These are phyloP conservation scores for Calameuta idolon DNA, from an alignment of 2,888 invertebrate species.

Conservation along the genomic window DNA sequence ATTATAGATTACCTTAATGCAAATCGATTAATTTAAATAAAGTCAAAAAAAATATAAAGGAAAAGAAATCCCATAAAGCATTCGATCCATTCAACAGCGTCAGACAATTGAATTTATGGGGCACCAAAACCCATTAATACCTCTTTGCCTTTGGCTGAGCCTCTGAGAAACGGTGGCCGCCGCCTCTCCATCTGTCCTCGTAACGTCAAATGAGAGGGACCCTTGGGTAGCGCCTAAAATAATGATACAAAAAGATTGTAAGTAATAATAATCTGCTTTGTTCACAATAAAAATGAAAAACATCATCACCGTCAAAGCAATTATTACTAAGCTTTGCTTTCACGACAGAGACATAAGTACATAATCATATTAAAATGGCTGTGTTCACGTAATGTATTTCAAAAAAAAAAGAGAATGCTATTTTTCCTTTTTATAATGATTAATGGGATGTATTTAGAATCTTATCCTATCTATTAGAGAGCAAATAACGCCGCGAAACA, in stretches of 20 bases:
- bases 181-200: slow-evolving; percentile 62
- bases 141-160: slow-evolving; percentile 56
- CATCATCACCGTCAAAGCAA: no score
- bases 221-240: slow-evolving; percentile 50
- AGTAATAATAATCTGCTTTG: background rate
- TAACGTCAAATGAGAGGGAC: slow-evolving; percentile 51
- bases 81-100: background rate
- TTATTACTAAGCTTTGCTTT: no score
- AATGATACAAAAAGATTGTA: slow-evolving; percentile 13
- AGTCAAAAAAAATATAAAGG: background rate
- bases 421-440: no score
- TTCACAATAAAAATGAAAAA: no score
- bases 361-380: no score
- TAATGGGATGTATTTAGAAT: no score
- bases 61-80: background rate
- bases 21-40: background rate
- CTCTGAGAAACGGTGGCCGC: slow-evolving; percentile 59
- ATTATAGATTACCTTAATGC: background rate
- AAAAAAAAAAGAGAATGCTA: no score
- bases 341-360: no score
- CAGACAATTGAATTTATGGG: background rate
- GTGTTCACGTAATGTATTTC: no score
- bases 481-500: no score
- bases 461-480: no score
- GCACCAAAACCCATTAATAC: slow-evolving; percentile 33